Conservation (phyloP, 1,140 invertebrate species). For the Marisa cornuarietis region DNA sequence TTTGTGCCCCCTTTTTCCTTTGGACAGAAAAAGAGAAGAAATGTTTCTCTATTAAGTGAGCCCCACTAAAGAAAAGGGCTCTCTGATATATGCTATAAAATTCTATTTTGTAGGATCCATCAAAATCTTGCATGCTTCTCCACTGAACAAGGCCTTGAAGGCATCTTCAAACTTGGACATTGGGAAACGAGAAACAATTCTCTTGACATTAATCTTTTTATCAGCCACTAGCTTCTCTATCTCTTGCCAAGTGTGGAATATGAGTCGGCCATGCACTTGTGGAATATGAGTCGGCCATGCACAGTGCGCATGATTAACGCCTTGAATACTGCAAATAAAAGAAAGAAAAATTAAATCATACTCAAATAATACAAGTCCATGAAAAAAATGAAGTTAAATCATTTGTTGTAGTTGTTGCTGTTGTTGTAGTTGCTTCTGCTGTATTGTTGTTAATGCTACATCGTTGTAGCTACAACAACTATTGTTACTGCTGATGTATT, state of each 20-base stretch:
- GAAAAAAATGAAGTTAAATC: no score
- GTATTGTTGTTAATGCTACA: no score
- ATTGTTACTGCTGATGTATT: no score
- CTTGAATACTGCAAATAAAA: constrained; percentile 53
- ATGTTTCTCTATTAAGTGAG: no score
- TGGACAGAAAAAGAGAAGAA: no score
- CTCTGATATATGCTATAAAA: neutral
- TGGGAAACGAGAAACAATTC: constrained; percentile 49
- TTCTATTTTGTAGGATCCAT: constrained; percentile 47
- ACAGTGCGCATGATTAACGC: constrained; percentile 53
- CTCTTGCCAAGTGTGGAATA: constrained; percentile 58
- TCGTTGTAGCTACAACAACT: no score
- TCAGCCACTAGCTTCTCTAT: constrained; percentile 48
- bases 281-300: constrained; percentile 54
- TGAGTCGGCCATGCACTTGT: no score
- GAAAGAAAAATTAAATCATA: neutral
- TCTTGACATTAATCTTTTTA: constrained; percentile 46
- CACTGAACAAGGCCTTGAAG: constrained; percentile 50
- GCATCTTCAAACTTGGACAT: constrained; percentile 59
- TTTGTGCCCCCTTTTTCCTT: no score
- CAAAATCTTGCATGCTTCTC: constrained; percentile 56
- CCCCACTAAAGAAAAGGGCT: no score
- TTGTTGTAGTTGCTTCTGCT: no score
- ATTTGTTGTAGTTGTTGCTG: no score
- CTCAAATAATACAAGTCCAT: no score